Evolutionary conservation across 2,113 vertebrate genomes (phyloP).

Genomic region (Ceyx melanurus): DNA sequence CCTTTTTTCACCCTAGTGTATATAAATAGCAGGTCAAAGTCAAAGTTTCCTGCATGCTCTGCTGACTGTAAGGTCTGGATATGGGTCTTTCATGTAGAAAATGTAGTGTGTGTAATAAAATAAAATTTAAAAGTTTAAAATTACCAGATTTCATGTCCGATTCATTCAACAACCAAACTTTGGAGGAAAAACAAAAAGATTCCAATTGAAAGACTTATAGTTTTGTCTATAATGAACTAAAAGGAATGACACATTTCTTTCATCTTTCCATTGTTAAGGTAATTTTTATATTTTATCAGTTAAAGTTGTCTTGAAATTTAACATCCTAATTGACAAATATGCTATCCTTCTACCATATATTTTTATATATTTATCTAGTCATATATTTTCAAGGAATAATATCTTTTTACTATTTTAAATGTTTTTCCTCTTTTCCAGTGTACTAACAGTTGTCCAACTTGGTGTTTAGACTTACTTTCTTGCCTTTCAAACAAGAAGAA

Average conservation of each 20-base stretch:
- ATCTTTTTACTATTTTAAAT: not conserved
- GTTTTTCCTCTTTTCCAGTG: not conserved
- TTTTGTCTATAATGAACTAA: not conserved
- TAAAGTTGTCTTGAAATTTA: not conserved
- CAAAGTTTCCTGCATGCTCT: not conserved
- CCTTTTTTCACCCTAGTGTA: not conserved
- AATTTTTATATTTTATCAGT: not conserved
- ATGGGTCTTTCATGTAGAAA: not conserved
- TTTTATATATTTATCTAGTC: too few relatives aligned
- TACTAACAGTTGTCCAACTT: not conserved
- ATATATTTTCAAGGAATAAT: not conserved
- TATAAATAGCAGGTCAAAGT: not conserved
- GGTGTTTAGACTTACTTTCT: not conserved
- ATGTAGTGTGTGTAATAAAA: not conserved
- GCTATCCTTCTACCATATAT: not conserved
- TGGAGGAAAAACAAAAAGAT: not conserved
- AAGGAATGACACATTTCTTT: not conserved
- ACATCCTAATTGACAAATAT: not conserved
- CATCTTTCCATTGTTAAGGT: not conserved
- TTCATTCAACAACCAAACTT: not conserved
- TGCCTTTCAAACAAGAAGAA: not conserved
- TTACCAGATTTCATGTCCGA: not conserved
- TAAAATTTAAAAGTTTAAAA: not conserved
- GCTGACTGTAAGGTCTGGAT: not conserved
- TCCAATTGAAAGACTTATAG: not conserved